phyloP scores from a whole-genome alignment of 2,888 invertebrate species.

The Idaea biselata region DNA sequence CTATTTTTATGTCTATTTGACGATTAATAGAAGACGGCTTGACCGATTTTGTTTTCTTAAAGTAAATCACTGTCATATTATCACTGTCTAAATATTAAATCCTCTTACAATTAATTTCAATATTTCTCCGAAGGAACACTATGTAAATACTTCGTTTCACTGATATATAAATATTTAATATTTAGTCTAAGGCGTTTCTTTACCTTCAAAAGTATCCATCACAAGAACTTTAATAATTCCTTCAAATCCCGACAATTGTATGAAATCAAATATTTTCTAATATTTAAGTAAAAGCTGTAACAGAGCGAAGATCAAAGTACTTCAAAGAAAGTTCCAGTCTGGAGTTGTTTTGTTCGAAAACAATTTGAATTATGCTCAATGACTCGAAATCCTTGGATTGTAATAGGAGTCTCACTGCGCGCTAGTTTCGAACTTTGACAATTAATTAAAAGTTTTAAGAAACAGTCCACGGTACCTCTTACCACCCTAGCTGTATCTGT shows the following conservation, averaged over 20 bases:
- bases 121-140: neutral
- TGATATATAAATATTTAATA: neutral
- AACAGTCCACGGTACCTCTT: conserved; percentile 33
- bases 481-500: conserved; percentile 20
- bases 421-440: conserved; percentile 50
- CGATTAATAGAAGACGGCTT: no score
- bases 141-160: no score
- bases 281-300: conserved; percentile 11
- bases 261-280: conserved; percentile 4
- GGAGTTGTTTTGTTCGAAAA: conserved; percentile 48
- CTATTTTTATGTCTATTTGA: no score
- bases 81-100: no score
- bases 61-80: no score
- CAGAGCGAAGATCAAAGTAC: conserved; percentile 41
- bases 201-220: neutral
- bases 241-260: conserved; percentile 3
- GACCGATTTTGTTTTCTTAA: no score
- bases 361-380: conserved; percentile 57
- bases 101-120: neutral
- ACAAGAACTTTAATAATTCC: neutral
- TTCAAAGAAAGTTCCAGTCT: conserved; percentile 31
- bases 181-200: neutral
- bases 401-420: conserved; percentile 43
- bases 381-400: conserved; percentile 51
- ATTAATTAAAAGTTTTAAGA: conserved; percentile 70